Percentiles rank a stretch among this genome's conserved stretches.
Evolutionary conservation across 2,797 vertebrate species (phyloP).

Genomic region (Discoglossus pictus): DNA sequence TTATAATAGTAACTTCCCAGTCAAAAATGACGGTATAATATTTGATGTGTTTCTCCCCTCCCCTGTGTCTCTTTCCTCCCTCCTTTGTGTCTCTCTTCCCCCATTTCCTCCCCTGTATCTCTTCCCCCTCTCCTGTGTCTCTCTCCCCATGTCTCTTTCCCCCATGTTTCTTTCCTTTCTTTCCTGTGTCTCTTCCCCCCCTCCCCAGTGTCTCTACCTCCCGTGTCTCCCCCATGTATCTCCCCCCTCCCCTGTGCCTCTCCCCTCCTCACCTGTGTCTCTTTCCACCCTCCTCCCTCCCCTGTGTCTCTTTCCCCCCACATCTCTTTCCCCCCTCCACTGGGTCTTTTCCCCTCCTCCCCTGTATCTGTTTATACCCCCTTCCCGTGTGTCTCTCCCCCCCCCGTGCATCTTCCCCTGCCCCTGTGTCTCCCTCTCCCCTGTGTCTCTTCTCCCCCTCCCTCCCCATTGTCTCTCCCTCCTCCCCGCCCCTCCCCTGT

Average conservation of each 20-base stretch:
- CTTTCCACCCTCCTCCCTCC: not conserved
- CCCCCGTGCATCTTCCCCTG: not conserved
- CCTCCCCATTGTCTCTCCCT: not conserved
- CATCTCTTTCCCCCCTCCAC: not conserved
- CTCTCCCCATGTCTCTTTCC: no score
- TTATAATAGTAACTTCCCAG: no score
- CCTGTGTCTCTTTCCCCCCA: not conserved
- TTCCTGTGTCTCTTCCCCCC: not conserved
- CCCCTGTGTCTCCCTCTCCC: not conserved
- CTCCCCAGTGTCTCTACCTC: not conserved
- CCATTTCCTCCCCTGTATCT: no score
- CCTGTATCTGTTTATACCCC: not conserved
- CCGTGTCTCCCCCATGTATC: not conserved
- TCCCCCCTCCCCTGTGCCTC: conserved; percentile 49
- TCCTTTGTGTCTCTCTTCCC: no score
- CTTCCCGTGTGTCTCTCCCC: not conserved
- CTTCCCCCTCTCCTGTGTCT: no score
- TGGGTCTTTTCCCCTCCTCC: not conserved
- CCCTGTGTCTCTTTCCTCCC: no score
- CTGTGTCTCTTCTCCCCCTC: not conserved
- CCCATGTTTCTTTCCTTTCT: no score
- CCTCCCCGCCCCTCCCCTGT: no score
- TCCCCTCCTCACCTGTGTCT: not conserved
- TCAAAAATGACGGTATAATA: no score
- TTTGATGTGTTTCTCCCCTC: no score